These are phyloP conservation scores for Ptilorrhoa leucosticta DNA, from an alignment of 2,113 vertebrate genomes.

Conservation along the genomic window DNA sequence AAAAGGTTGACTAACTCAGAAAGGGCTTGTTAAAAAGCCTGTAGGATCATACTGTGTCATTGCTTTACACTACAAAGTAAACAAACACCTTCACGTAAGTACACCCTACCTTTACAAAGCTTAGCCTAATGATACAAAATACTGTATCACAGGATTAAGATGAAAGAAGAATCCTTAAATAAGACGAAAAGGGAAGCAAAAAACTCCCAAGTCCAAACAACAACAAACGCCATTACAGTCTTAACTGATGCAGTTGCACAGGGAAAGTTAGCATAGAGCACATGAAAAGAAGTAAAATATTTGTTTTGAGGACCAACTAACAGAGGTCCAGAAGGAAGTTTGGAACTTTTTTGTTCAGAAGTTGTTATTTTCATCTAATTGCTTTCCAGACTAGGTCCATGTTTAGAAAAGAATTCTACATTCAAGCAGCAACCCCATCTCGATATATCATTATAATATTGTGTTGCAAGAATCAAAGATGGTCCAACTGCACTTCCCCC, in stretches of 20 bases:
- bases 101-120: not conserved
- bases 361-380: not conserved
- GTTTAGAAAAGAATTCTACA: not conserved
- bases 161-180: not conserved
- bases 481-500: not conserved
- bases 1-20: not conserved
- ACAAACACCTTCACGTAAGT: not conserved
- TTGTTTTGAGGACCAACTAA: not conserved
- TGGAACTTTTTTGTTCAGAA: not conserved
- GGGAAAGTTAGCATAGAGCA: not conserved
- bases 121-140: not conserved
- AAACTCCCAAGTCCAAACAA: not conserved
- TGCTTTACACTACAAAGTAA: not conserved
- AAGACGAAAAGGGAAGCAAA: not conserved
- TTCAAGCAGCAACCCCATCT: not conserved
- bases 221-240: not conserved
- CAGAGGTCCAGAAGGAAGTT: not conserved
- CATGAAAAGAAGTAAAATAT: not conserved
- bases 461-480: not conserved
- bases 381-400: not conserved
- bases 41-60: not conserved
- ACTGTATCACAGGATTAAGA: not conserved
- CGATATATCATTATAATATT: not conserved
- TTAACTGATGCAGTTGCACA: not conserved
- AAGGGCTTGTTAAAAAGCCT: not conserved